Percentiles rank a stretch among this genome's conserved stretches.
Conservation (phyloP, 2,888 invertebrate species). For the Geophilus truncorum region DNA sequence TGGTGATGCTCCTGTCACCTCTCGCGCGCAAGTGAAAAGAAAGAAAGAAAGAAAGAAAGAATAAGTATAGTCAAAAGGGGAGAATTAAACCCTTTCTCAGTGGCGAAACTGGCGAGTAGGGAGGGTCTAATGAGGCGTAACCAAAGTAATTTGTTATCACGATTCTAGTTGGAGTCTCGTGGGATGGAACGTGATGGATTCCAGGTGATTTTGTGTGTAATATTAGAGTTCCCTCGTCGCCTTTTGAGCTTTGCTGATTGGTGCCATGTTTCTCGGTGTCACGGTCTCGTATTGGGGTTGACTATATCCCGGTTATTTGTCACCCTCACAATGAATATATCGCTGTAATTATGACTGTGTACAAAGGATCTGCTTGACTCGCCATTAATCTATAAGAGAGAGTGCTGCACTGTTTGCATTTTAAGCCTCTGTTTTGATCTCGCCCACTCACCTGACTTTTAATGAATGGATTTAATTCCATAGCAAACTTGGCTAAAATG, state of each 20-base stretch:
- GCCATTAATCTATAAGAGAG: slow-evolving; percentile 13
- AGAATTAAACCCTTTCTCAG: slow-evolving; percentile 13
- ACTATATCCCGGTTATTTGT: slow-evolving; percentile 8
- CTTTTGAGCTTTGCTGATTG: slow-evolving; percentile 27
- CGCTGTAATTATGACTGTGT: slow-evolving; percentile 18
- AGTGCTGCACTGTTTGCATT: slow-evolving; percentile 8
- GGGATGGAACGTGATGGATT: slow-evolving; percentile 25
- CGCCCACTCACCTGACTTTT: slow-evolving; percentile 8
- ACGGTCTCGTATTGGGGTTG: not conserved
- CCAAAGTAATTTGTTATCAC: slow-evolving; percentile 25
- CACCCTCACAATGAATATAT: slow-evolving; percentile 27
- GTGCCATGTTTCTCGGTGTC: slow-evolving; percentile 17
- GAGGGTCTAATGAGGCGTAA: slow-evolving; percentile 18
- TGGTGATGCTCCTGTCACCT: not conserved
- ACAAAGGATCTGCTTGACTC: slow-evolving; percentile 18
- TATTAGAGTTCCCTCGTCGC: slow-evolving; percentile 17
- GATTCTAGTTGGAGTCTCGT: not conserved
- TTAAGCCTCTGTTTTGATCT: slow-evolving; percentile 1
- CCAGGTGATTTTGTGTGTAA: slow-evolving; percentile 27
- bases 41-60: not conserved
- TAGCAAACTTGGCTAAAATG: slow-evolving; percentile 1
- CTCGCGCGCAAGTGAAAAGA: not conserved
- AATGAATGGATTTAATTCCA: slow-evolving; percentile 24
- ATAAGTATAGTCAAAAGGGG: not conserved
- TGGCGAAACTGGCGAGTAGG: not conserved